phyloP scores from a whole-genome alignment of 1,140 invertebrate genomes.

The Phthorimaea operculella region DNA sequence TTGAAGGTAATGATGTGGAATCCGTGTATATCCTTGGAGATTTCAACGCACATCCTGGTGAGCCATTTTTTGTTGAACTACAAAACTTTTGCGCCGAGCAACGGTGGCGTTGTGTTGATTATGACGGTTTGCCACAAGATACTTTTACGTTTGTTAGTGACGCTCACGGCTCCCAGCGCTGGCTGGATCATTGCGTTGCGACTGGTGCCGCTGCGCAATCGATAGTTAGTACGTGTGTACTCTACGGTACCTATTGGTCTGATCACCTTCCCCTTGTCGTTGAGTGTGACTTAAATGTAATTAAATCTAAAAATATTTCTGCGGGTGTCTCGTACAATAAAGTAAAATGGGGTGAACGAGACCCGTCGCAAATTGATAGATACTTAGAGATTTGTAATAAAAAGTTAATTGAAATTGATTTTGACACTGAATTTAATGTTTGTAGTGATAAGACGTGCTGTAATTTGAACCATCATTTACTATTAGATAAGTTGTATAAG shows the following conservation, averaged over 20 bases:
- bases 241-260: background rate
- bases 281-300: background rate
- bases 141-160: constrained; percentile 6
- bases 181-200: constrained; percentile 9
- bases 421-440: background rate
- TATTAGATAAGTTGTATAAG: background rate
- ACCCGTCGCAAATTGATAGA: background rate
- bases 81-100: constrained; percentile 6
- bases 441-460: background rate
- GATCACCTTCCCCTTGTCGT: constrained; percentile 1
- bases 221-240: background rate
- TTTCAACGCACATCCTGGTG: constrained; percentile 3
- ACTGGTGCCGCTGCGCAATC: constrained; percentile 2
- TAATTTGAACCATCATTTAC: background rate
- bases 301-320: background rate
- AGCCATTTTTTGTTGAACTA: background rate
- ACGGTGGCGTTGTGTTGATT: constrained; percentile 4
- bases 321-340: background rate
- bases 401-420: background rate
- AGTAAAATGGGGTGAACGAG: background rate
- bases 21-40: constrained; percentile 1
- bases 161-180: background rate
- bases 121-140: background rate
- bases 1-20: constrained; percentile 7
- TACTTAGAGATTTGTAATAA: background rate